phyloP scores from a whole-genome alignment of 2,113 vertebrate species.

The Cephalopholis sonnerati region DNA sequence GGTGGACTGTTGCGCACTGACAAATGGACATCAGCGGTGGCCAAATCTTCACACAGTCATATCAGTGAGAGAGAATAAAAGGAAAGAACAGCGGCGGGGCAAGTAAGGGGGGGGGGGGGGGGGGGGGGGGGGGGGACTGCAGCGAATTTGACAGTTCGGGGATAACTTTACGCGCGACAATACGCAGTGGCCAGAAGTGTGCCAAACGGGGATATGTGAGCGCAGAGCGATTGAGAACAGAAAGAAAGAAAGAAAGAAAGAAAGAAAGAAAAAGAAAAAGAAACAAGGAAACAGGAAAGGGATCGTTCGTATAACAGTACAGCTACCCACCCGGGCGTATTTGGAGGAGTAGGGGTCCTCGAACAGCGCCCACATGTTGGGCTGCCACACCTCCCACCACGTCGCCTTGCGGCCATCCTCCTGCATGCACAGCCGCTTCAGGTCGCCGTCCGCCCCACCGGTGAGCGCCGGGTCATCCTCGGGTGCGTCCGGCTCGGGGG shows the following conservation, averaged over 20 bases:
- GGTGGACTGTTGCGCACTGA: constrained; percentile 11
- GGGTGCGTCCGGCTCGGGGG: constrained; percentile 86
- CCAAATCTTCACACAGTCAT: neutral
- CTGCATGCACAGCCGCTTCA: constrained; percentile 88
- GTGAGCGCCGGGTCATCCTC: constrained; percentile 89
- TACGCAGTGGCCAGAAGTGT: constrained; percentile 40
- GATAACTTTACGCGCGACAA: constrained; percentile 45
- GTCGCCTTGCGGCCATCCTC: constrained; percentile 84
- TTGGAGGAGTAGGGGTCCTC: constrained; percentile 98
- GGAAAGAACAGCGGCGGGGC: neutral
- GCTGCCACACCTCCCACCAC: constrained; percentile 92
- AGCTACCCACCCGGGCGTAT: constrained; percentile 91
- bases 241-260: no score
- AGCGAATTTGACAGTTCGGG: constrained; percentile 2
- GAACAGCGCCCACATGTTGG: constrained; percentile 95
- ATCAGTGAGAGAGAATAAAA: constrained; percentile 7
- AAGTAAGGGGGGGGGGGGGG: no score
- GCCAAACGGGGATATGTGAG: constrained; percentile 18
- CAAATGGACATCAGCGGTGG: neutral
- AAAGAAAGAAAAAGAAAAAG: neutral
- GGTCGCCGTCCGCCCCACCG: constrained; percentile 88
- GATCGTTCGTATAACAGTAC: neutral
- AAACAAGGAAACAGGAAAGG: neutral
- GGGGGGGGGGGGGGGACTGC: neutral
- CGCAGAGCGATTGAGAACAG: neutral